Percentiles rank a stretch among this genome's conserved stretches.
Conservation (phyloP, 2,888 invertebrate genomes). For the Xestia rhomboidea region DNA sequence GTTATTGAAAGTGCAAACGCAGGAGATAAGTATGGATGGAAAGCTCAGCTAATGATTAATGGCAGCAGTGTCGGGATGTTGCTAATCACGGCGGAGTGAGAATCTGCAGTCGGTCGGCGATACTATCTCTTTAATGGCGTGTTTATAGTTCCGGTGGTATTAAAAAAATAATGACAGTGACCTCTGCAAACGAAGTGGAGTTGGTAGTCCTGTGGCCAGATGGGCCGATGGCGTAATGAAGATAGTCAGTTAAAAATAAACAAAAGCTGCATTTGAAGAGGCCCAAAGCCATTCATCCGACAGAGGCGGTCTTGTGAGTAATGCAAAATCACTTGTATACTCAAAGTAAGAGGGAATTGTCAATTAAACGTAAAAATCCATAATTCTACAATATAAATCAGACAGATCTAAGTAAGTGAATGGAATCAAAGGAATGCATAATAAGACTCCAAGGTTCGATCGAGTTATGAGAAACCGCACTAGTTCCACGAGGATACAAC, state of each 20-base stretch:
- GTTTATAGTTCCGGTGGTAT: constrained; percentile 54
- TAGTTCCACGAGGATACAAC: constrained; percentile 66
- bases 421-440: constrained; percentile 65
- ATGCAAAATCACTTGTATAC: not conserved
- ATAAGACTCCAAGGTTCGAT: constrained; percentile 70
- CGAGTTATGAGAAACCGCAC: constrained; percentile 63
- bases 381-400: constrained; percentile 32
- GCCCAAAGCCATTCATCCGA: not conserved
- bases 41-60: constrained; percentile 76
- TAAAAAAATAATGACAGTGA: constrained; percentile 51
- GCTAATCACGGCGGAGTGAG: constrained; percentile 75
- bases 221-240: constrained; percentile 43
- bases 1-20: constrained; percentile 27
- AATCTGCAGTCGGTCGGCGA: constrained; percentile 68
- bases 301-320: not conserved
- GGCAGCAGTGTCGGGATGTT: constrained; percentile 75
- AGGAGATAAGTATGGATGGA: constrained; percentile 67
- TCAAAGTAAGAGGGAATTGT: not conserved
- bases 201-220: constrained; percentile 29
- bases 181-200: constrained; percentile 33
- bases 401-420: constrained; percentile 61
- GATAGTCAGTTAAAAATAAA: not conserved
- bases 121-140: constrained; percentile 65
- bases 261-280: not conserved
- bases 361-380: constrained; percentile 15